Evolutionary conservation across 2,113 vertebrate species (phyloP).

Genomic region (Oophaga pumilio): DNA sequence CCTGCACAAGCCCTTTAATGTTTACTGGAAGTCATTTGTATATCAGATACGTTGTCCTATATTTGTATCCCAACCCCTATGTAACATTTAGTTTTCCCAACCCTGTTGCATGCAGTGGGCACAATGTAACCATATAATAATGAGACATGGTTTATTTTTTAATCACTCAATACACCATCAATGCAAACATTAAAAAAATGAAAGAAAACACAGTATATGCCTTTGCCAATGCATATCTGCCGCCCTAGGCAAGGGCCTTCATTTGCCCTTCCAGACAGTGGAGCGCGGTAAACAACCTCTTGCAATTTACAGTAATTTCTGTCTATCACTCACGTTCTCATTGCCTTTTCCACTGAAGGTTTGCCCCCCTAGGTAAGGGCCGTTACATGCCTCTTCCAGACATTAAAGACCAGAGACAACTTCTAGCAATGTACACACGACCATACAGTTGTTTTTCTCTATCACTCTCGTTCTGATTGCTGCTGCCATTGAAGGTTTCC

Average conservation of each 20-base stretch:
- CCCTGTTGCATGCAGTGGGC: not conserved
- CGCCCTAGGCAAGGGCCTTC: not conserved
- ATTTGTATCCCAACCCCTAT: too few relatives aligned
- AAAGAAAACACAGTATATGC: not conserved
- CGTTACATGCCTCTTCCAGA: too few relatives aligned
- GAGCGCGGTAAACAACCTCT: not conserved
- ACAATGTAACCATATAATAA: not conserved
- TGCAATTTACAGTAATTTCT: not conserved
- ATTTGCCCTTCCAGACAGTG: not conserved
- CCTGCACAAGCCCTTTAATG: too few relatives aligned
- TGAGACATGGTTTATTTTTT: not conserved
- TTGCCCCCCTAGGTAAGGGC: too few relatives aligned
- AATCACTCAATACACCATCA: not conserved
- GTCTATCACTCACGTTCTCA: not conserved
- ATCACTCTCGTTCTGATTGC: too few relatives aligned
- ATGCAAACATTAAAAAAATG: not conserved
- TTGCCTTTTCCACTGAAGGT: not conserved
- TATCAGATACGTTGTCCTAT: too few relatives aligned
- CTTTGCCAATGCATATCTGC: not conserved
- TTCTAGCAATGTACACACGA: too few relatives aligned
- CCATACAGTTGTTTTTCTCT: too few relatives aligned
- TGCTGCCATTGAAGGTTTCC: too few relatives aligned
- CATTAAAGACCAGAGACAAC: too few relatives aligned
- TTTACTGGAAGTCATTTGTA: too few relatives aligned
- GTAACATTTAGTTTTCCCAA: not conserved